Percentiles rank a stretch among this genome's conserved stretches.
These are phyloP conservation scores for Tetramorium parvispinum DNA, from an alignment of 1,140 invertebrate species.

Conservation along the genomic window DNA sequence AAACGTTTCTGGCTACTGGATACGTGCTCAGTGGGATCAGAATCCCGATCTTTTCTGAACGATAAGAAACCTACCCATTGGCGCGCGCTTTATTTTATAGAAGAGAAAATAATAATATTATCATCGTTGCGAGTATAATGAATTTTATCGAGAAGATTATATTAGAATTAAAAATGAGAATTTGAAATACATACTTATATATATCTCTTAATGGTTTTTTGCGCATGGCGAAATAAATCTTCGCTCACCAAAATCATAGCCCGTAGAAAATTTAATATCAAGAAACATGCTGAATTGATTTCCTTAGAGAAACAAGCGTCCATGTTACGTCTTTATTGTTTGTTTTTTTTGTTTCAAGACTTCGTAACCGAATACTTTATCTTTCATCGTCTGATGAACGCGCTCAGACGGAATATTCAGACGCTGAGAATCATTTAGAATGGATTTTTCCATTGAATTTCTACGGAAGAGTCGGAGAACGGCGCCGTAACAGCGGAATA, in stretches of 20 bases:
- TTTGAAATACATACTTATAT: background rate
- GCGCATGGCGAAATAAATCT: background rate
- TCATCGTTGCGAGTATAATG: background rate
- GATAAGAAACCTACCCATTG: background rate
- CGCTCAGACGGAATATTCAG: slow-evolving; percentile 51
- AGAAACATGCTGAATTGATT: slow-evolving; percentile 40
- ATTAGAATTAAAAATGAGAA: background rate
- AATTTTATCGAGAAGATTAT: slow-evolving; percentile 3
- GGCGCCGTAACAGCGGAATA: slow-evolving; percentile 49
- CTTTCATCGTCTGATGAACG: slow-evolving; percentile 52
- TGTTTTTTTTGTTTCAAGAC: slow-evolving; percentile 40
- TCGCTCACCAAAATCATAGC: background rate
- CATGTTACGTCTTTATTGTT: slow-evolving; percentile 11
- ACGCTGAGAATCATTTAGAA: slow-evolving; percentile 44
- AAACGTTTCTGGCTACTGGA: slow-evolving; percentile 63
- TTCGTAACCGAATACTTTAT: slow-evolving; percentile 59
- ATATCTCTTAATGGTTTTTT: background rate
- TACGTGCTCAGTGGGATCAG: slow-evolving; percentile 7
- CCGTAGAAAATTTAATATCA: slow-evolving; percentile 21
- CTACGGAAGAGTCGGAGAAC: slow-evolving; percentile 50
- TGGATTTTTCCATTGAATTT: slow-evolving; percentile 60
- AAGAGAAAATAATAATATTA: background rate
- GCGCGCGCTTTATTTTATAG: background rate
- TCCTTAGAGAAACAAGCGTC: slow-evolving; percentile 16
- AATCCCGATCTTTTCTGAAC: slow-evolving; percentile 14